A percentile compares a stretch with the other conserved stretches of the same genome.
phyloP scores from a whole-genome alignment of 2,113 vertebrate genomes.

The Reinhardtius hippoglossoides region DNA sequence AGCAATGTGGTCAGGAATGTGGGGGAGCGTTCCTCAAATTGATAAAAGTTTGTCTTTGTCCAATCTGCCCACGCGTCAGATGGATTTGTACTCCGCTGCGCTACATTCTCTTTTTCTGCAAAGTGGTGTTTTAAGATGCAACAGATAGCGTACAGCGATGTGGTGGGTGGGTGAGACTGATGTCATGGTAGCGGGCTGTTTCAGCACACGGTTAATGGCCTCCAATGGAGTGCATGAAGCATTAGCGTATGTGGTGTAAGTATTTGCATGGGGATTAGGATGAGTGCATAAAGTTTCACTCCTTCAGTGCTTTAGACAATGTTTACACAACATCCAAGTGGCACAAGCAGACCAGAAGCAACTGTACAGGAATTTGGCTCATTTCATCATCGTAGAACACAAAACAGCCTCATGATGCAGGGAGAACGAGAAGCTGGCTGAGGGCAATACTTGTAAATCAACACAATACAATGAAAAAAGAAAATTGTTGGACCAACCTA shows the following conservation, averaged over 20 bases:
- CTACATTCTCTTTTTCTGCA: conserved; percentile 23
- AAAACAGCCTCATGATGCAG: not conserved
- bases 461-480: not conserved
- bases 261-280: conserved; percentile 1
- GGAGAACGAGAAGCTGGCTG: too few relatives aligned
- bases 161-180: conserved; percentile 42
- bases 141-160: conserved; percentile 53
- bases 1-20: conserved; percentile 66
- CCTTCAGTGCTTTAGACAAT: not conserved
- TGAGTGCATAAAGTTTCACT: not conserved
- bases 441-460: not conserved
- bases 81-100: conserved; percentile 42
- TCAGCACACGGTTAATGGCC: conserved; percentile 16
- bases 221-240: conserved; percentile 11
- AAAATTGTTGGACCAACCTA: too few relatives aligned
- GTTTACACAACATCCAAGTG: not conserved
- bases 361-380: not conserved
- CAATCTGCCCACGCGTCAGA: conserved; percentile 43
- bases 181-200: conserved; percentile 26
- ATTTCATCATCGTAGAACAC: not conserved
- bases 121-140: conserved; percentile 59
- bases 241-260: not conserved
- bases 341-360: not conserved
- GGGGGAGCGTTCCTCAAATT: conserved; percentile 63
- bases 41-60: conserved; percentile 63